phyloP scores from a whole-genome alignment of 2,113 vertebrate species.

The Lagopus leucura region DNA sequence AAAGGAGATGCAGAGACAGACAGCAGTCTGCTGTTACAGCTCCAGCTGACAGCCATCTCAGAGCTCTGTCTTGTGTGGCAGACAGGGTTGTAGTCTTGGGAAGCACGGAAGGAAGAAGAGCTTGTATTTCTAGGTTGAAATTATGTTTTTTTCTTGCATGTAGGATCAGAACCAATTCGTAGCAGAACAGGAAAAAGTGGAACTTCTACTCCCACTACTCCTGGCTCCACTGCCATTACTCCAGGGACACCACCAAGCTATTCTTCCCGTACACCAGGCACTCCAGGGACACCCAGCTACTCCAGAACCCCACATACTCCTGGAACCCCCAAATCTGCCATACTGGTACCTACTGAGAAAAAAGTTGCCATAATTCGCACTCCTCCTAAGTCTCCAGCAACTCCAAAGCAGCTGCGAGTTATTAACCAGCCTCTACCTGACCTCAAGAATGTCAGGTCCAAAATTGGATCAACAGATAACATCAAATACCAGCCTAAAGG shows the following conservation, averaged over 20 bases:
- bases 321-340: conserved; percentile 93
- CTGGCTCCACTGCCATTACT: conserved; percentile 91
- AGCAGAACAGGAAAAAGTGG: conserved; percentile 92
- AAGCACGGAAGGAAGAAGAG: background rate
- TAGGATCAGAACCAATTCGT: conserved; percentile 89
- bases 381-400: conserved; percentile 93
- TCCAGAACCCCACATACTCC: conserved; percentile 92
- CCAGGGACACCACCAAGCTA: conserved; percentile 94
- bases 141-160: background rate
- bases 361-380: conserved; percentile 96
- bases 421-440: conserved; percentile 93
- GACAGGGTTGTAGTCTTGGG: background rate
- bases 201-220: conserved; percentile 92
- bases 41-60: background rate
- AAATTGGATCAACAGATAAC: conserved; percentile 93
- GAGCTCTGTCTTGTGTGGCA: background rate
- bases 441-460: conserved; percentile 94
- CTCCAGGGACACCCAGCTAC: conserved; percentile 86
- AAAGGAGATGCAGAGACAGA: background rate
- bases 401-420: conserved; percentile 90
- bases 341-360: conserved; percentile 91
- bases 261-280: conserved; percentile 92
- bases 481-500: conserved; percentile 94
- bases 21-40: background rate
- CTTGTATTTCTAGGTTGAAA: background rate